These are phyloP conservation scores for Porites australiensis DNA, from an alignment of 64 coral and sea anemone genomes.

Conservation along the genomic window DNA sequence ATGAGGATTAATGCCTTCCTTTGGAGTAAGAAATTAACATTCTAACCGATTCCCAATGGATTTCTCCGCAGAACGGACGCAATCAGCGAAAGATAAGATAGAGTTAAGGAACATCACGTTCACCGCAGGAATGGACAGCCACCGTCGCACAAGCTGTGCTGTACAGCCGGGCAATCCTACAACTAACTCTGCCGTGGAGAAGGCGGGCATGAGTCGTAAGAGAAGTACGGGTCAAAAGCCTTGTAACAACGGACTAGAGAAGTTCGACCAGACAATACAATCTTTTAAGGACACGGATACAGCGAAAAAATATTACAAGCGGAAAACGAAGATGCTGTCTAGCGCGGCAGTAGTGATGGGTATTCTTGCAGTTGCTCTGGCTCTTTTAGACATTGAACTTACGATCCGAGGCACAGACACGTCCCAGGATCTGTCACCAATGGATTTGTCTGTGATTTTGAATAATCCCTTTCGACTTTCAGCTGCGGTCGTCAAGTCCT, in stretches of 20 bases:
- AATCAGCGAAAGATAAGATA: constrained; percentile 20
- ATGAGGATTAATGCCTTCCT: constrained; percentile 6
- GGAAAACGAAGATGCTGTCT: constrained; percentile 67
- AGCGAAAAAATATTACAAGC: constrained; percentile 77
- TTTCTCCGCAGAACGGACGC: constrained; percentile 29
- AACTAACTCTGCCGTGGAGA: background rate
- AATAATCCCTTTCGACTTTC: constrained; percentile 52
- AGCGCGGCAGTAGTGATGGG: constrained; percentile 63
- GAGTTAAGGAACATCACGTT: constrained; percentile 41
- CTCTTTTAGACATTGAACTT: constrained; percentile 78
- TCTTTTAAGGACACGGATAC: constrained; percentile 70
- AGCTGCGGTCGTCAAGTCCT: constrained; percentile 56
- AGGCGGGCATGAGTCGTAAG: background rate
- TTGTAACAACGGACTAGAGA: background rate
- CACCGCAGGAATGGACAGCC: background rate
- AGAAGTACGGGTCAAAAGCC: background rate
- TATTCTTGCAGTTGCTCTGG: constrained; percentile 59
- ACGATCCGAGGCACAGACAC: constrained; percentile 20
- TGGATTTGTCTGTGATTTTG: constrained; percentile 16
- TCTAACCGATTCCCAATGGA: constrained; percentile 48
- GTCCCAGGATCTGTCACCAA: constrained; percentile 20
- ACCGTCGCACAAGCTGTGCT: constrained; percentile 22
- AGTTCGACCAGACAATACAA: constrained; percentile 63
- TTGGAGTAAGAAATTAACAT: background rate
- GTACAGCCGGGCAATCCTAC: background rate